Evolutionary conservation across 2,888 invertebrate species (phyloP), one percentile per base, ranked within the genome.

Genomic region (Cerceris ruficornis): DNA sequence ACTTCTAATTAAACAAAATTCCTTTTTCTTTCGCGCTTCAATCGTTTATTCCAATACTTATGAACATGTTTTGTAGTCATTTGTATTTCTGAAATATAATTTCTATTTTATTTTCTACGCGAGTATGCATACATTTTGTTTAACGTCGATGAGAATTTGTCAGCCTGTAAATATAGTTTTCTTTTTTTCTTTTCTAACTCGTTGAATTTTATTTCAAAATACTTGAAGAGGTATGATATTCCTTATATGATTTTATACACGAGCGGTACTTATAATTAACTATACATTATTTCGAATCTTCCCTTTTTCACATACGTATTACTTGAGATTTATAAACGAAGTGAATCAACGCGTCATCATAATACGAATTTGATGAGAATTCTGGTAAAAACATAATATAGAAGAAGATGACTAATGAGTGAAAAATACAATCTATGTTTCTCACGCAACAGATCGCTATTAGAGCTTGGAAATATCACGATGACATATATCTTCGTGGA

Each of bases 371-470:
- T 69, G 69, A 79, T 76, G 52, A 85, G 60, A 72, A 78, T 73
- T 28, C 57, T 73, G 77, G 72, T 65, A 82, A 83, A 73, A 62
- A 60, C 76, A 74, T 54, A 65, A 75, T 76, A 81, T 74, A 55
- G 79, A 77, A 28, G 68, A 68, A 75, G 59, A 64, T 81, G 72
- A 77, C 75, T 70, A 78, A 69, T 50, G 80, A 82, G 70, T 84
- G 84, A 82, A 84, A 84, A 84, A 84, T 84, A 84, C 75, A 84
- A 78, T 85, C 80, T 84, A 84, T 84, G 85, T 84, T 84, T 85
- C 82, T 84, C 85, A 84, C 77, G 85, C 75, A 84, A 84, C 74
- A 62, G 74, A 67, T 82, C 75, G 74, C 82, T 79, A 72, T 79
- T 82, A 77, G 80, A 80, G 77, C 78, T 69, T 72, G 84, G 75